A percentile compares a stretch with the other conserved stretches of the same genome.
These are phyloP conservation scores for Poecilia wingei DNA, from an alignment of 2,797 vertebrate genomes.

Conservation along the genomic window DNA sequence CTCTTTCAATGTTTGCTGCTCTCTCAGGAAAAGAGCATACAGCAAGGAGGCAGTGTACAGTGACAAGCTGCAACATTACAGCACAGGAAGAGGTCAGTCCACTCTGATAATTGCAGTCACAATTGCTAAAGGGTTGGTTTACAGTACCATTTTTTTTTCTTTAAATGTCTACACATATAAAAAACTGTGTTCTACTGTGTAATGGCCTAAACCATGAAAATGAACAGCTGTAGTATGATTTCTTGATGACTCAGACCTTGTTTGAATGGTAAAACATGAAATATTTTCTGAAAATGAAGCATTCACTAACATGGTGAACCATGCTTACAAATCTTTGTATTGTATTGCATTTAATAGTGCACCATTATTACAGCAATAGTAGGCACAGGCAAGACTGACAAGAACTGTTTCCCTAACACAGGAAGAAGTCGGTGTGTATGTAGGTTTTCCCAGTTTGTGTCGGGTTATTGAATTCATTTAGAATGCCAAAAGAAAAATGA, in stretches of 20 bases:
- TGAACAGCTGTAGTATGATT: neutral
- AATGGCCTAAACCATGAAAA: neutral
- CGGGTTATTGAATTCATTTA: neutral
- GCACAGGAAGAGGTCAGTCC: constrained; percentile 94
- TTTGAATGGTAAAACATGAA: neutral
- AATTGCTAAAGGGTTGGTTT: neutral
- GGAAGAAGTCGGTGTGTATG: neutral
- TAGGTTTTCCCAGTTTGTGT: neutral
- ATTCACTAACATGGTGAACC: neutral
- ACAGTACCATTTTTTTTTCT: neutral
- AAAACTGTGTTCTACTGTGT: neutral
- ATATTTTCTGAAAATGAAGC: neutral
- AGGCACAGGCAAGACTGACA: neutral
- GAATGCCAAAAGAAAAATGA: neutral
- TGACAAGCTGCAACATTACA: constrained; percentile 97
- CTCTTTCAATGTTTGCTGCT: constrained; percentile 46
- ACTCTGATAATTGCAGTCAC: neutral
- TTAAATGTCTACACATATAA: neutral
- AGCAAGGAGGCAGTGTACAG: constrained; percentile 98
- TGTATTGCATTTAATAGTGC: neutral
- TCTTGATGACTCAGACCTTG: neutral
- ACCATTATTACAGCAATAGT: neutral
- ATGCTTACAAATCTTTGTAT: neutral
- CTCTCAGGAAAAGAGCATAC: constrained; percentile 92
- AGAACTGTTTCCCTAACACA: neutral